A percentile compares a stretch with the other conserved stretches of the same genome.
Evolutionary conservation across 1,140 invertebrate genomes (phyloP).

Genomic region (Drosophila ercepeae): DNA sequence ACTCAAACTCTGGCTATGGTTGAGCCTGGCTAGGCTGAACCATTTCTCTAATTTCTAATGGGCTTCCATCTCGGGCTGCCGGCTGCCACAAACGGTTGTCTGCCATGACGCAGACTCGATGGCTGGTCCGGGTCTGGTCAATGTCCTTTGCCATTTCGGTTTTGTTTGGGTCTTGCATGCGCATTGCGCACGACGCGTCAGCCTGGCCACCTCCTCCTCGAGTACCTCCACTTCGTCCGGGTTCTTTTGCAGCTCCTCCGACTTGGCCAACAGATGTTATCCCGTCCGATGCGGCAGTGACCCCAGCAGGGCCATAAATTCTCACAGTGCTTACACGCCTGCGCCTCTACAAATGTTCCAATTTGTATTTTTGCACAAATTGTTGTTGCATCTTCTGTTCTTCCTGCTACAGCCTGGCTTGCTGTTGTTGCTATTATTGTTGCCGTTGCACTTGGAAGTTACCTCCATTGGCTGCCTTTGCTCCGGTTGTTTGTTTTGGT

Average conservation of each 20-base stretch:
- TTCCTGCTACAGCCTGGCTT: constrained; percentile 23
- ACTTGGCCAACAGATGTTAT: constrained; percentile 68
- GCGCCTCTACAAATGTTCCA: constrained; percentile 74
- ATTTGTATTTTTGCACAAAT: constrained; percentile 81
- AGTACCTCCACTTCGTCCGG: background rate
- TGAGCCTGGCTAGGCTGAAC: constrained; percentile 39
- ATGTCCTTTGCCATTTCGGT: constrained; percentile 62
- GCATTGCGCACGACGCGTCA: constrained; percentile 79
- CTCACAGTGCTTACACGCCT: constrained; percentile 66
- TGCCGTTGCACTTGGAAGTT: constrained; percentile 25
- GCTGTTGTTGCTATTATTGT: background rate
- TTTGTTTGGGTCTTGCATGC: constrained; percentile 66
- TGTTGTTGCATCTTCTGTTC: constrained; percentile 55
- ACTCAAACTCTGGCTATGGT: background rate
- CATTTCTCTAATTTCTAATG: constrained; percentile 69
- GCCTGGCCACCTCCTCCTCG: constrained; percentile 7
- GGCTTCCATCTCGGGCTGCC: constrained; percentile 57
- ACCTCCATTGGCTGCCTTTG: constrained; percentile 16
- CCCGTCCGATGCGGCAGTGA: constrained; percentile 65
- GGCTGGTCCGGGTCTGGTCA: constrained; percentile 52
- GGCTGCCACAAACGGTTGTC: constrained; percentile 49
- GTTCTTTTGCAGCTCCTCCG: constrained; percentile 6
- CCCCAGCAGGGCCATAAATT: constrained; percentile 79
- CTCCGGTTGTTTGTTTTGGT: constrained; percentile 39
- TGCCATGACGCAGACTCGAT: constrained; percentile 23